These are phyloP conservation scores for Geotria australis DNA, from an alignment of 2,797 vertebrate genomes.

Conservation along the genomic window DNA sequence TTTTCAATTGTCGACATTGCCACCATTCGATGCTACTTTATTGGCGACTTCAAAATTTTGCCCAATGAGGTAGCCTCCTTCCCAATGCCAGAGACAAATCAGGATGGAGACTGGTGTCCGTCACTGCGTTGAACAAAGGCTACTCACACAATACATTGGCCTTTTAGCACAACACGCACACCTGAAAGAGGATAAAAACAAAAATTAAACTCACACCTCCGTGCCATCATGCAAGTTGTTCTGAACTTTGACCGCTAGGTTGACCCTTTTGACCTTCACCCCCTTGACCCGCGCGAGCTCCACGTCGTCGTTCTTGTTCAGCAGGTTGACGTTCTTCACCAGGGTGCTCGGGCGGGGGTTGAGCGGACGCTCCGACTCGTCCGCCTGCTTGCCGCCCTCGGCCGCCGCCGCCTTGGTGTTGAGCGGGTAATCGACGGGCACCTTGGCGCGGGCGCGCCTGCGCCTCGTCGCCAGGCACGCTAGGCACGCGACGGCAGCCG, in stretches of 20 bases:
- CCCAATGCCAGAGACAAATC: too few species aligned
- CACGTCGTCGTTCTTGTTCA: slow-evolving; percentile 12
- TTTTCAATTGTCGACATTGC: too few species aligned
- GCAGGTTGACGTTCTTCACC: slow-evolving; percentile 35
- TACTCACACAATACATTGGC: too few species aligned
- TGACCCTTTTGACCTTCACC: slow-evolving; percentile 41
- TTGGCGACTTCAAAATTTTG: too few species aligned
- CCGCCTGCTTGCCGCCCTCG: slow-evolving; percentile 18
- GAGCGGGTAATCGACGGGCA: slow-evolving; percentile 34
- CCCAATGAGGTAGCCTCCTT: too few species aligned
- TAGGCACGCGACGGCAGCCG: slow-evolving; percentile 25
- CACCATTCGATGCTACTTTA: too few species aligned
- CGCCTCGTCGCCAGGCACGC: slow-evolving; percentile 29
- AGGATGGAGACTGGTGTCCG: too few species aligned
- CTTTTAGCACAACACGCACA: too few species aligned
- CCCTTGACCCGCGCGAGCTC: slow-evolving; percentile 12
- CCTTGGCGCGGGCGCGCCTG: slow-evolving; percentile 4
- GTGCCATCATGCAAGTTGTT: slow-evolving; percentile 71
- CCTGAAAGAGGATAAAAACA: too few species aligned
- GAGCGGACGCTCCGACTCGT: slow-evolving; percentile 22
- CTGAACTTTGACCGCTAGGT: slow-evolving; percentile 59
- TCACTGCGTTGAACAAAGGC: too few species aligned
- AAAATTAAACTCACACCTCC: slow-evolving; percentile 21
- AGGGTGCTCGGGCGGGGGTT: slow-evolving; percentile 25
- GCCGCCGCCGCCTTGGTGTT: slow-evolving; percentile 50